These are phyloP conservation scores for Pygocentrus nattereri DNA, from an alignment of 2,797 vertebrate species.

Conservation along the genomic window DNA sequence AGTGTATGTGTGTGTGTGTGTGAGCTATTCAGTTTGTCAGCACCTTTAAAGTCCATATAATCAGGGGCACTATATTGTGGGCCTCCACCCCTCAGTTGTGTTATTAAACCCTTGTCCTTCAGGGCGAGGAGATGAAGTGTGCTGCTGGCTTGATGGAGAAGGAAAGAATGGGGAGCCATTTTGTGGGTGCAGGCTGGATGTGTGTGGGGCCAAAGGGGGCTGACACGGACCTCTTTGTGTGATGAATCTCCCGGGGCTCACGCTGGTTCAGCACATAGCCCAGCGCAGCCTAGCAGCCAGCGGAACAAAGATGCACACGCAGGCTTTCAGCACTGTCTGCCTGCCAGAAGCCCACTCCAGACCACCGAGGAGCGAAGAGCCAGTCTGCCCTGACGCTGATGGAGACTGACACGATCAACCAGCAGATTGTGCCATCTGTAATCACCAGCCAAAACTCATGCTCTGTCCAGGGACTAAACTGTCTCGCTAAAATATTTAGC, in stretches of 20 bases:
- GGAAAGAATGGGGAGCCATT: constrained; percentile 27
- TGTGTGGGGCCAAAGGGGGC: constrained; percentile 39
- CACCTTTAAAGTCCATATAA: constrained; percentile 55
- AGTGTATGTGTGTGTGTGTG: not conserved
- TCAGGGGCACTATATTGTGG: constrained; percentile 47
- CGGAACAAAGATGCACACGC: not conserved
- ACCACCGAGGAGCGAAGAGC: not conserved
- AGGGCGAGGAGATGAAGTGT: constrained; percentile 54
- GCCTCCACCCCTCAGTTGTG: constrained; percentile 56
- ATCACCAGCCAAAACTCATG: constrained; percentile 39
- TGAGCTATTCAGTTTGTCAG: constrained; percentile 55
- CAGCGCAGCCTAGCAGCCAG: constrained; percentile 1
- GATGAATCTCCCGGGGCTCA: constrained; percentile 64
- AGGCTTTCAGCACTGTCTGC: not conserved
- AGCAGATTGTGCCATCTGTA: constrained; percentile 38
- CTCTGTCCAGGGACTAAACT: constrained; percentile 39
- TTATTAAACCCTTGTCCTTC: constrained; percentile 63
- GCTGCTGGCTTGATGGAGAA: constrained; percentile 45
- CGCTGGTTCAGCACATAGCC: constrained; percentile 54
- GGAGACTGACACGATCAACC: constrained; percentile 42
- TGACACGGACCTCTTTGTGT: constrained; percentile 47
- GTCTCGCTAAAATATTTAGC: constrained; percentile 49
- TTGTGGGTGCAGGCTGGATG: constrained; percentile 26
- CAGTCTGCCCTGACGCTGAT: constrained; percentile 39
- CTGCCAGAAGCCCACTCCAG: constrained; percentile 12